Evolutionary conservation across 2,888 invertebrate species (phyloP).

Genomic region (Drosophila infuscata): DNA sequence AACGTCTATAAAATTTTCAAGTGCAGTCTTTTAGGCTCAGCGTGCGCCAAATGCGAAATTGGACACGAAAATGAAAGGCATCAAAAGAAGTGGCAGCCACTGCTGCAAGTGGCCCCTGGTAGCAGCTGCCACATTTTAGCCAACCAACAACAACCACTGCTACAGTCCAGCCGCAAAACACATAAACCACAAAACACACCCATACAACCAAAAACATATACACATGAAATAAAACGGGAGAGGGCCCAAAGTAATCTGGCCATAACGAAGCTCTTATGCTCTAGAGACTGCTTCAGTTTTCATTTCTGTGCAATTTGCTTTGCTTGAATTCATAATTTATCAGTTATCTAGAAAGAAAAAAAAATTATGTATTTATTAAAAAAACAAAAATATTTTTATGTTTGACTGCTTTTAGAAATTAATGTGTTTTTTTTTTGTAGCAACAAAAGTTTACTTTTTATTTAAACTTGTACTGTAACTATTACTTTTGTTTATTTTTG

Average conservation of each 20-base stretch:
- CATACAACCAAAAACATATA: neutral
- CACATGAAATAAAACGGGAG: slow-evolving; percentile 31
- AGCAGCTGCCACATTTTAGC: slow-evolving; percentile 75
- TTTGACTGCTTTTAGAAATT: neutral
- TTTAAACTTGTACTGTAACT: neutral
- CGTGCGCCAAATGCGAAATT: slow-evolving; percentile 68
- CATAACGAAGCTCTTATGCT: slow-evolving; percentile 61
- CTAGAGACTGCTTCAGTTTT: slow-evolving; percentile 38
- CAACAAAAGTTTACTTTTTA: neutral
- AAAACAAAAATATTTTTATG: neutral
- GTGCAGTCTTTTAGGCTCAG: slow-evolving; percentile 78
- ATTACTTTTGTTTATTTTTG: neutral
- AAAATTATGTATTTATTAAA: slow-evolving; percentile 19
- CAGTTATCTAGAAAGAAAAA: slow-evolving; percentile 1
- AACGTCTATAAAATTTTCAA: slow-evolving; percentile 75
- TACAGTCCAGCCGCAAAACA: slow-evolving; percentile 41
- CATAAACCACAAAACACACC: slow-evolving; percentile 26
- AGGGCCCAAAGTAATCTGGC: slow-evolving; percentile 45
- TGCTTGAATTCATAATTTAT: slow-evolving; percentile 36
- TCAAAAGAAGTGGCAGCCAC: slow-evolving; percentile 43
- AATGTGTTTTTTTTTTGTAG: neutral
- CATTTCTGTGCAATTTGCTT: slow-evolving; percentile 20
- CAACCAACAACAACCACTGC: slow-evolving; percentile 14
- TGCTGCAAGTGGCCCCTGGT: slow-evolving; percentile 65
- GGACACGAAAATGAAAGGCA: slow-evolving; percentile 76